These are phyloP conservation scores for Bellardia pandia DNA, from an alignment of 2,888 invertebrate genomes.

Conservation along the genomic window DNA sequence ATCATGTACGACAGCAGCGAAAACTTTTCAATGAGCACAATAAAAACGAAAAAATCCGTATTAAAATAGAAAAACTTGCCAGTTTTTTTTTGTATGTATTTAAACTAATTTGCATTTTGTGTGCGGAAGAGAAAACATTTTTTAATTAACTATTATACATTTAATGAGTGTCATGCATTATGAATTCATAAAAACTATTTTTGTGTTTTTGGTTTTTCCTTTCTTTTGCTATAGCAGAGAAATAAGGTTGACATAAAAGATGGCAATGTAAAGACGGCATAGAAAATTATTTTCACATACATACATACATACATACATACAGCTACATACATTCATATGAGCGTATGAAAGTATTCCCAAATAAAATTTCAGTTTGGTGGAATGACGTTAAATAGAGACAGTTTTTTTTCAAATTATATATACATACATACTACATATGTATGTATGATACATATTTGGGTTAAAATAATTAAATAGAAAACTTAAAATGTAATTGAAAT, in stretches of 20 bases:
- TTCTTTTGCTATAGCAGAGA: neutral
- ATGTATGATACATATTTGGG: conserved; percentile 24
- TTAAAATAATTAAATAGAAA: conserved; percentile 51
- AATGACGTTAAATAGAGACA: conserved; percentile 24
- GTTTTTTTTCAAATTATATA: conserved; percentile 15
- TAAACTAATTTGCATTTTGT: conserved; percentile 66
- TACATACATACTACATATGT: neutral
- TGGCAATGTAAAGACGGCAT: conserved; percentile 48
- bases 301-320: neutral
- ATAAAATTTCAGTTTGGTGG: conserved; percentile 11
- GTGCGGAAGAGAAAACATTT: conserved; percentile 42
- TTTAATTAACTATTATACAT: conserved; percentile 72
- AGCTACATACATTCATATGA: neutral
- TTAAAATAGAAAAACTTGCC: conserved; percentile 6
- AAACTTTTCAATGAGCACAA: conserved; percentile 48
- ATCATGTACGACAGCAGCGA: neutral
- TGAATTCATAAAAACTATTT: conserved; percentile 68
- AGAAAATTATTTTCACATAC: conserved; percentile 12
- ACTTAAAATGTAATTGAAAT: neutral
- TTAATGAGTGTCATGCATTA: conserved; percentile 73
- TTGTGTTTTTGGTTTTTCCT: neutral
- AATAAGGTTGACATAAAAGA: conserved; percentile 53
- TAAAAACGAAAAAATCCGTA: neutral
- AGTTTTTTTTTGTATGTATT: conserved; percentile 39
- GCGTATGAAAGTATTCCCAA: neutral